Evolutionary conservation across 1,140 invertebrate genomes (phyloP).

Genomic region (Nymphalis io): DNA sequence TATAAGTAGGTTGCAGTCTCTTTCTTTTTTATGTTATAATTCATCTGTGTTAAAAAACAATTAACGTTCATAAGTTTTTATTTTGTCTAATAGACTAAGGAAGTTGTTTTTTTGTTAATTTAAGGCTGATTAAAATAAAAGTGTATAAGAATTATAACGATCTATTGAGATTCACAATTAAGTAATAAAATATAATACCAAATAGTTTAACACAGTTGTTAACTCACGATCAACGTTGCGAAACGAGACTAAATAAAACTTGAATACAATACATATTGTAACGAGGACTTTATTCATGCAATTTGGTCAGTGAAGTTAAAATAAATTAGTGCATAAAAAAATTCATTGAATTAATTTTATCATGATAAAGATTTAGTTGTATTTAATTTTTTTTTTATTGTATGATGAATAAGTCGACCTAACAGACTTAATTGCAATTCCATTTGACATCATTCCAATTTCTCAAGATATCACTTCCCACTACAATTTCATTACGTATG

Average conservation of each 20-base stretch:
- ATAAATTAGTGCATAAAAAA: not conserved
- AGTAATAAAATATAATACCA: constrained; percentile 13
- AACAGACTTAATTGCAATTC: not conserved
- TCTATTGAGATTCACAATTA: not conserved
- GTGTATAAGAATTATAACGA: not conserved
- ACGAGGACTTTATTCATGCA: not conserved
- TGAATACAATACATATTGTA: constrained; percentile 52
- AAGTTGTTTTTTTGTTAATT: too few relatives aligned
- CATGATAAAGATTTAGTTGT: not conserved
- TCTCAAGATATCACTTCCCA: constrained; percentile 47
- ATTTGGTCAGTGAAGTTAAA: constrained; percentile 9
- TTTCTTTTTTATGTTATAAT: too few relatives aligned
- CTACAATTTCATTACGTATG: constrained; percentile 53
- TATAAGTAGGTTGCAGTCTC: too few relatives aligned
- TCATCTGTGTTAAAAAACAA: too few relatives aligned
- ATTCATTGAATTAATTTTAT: not conserved
- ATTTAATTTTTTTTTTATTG: too few relatives aligned
- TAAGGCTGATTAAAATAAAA: not conserved
- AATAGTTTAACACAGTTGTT: constrained; percentile 21
- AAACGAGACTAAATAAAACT: constrained; percentile 53
- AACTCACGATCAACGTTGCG: constrained; percentile 52
- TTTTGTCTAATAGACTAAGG: too few relatives aligned
- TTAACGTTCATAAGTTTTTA: too few relatives aligned
- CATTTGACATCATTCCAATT: constrained; percentile 10
- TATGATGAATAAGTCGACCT: too few relatives aligned